These are phyloP conservation scores for Paelopatides confundens DNA, from an alignment of 53 echinoderm and acorn worm genomes.

Conservation along the genomic window DNA sequence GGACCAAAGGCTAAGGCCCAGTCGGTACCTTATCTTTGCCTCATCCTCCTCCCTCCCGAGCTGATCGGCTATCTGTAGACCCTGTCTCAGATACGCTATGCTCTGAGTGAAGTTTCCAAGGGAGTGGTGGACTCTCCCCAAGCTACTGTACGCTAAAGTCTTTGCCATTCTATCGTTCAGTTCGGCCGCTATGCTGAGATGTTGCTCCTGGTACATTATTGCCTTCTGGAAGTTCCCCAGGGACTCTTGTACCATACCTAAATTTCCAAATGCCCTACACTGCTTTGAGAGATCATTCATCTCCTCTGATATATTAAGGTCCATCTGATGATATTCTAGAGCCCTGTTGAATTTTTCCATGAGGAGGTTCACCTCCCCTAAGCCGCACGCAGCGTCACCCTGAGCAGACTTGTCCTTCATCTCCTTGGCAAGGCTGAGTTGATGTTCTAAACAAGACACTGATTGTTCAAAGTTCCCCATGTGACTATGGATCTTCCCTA, in stretches of 20 bases:
- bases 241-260: constrained; percentile 94
- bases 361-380: constrained; percentile 94
- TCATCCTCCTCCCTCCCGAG: constrained; percentile 96
- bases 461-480: constrained; percentile 99
- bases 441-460: constrained; percentile 95
- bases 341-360: constrained; percentile 98
- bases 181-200: constrained; percentile 97
- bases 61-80: constrained; percentile 96
- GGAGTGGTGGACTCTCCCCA: constrained; percentile 95
- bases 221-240: constrained; percentile 95
- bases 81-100: constrained; percentile 94
- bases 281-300: constrained; percentile 89
- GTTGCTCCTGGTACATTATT: constrained; percentile 99
- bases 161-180: constrained; percentile 92
- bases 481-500: constrained; percentile 94
- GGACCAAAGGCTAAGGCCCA: constrained; percentile 97
- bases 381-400: constrained; percentile 95
- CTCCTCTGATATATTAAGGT: constrained; percentile 91
- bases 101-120: constrained; percentile 90
- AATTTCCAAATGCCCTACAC: constrained; percentile 95
- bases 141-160: constrained; percentile 88
- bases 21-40: constrained; percentile 96
- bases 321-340: constrained; percentile 90
- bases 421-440: constrained; percentile 83
- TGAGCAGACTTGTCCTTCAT: constrained; percentile 86